phyloP scores from a whole-genome alignment of 2,113 vertebrate genomes.

The Prionailurus bengalensis region DNA sequence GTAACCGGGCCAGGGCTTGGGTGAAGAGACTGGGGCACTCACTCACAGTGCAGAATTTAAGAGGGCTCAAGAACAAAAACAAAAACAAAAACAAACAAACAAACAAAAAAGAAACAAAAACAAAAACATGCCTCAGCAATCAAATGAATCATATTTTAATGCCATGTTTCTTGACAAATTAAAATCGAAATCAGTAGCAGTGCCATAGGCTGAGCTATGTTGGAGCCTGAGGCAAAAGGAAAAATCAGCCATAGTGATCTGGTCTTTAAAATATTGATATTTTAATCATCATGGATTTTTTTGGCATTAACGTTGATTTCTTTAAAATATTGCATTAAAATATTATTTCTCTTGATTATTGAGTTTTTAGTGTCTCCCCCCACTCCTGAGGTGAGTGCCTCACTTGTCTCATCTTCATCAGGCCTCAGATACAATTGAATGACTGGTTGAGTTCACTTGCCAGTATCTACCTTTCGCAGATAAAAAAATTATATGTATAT shows the following conservation, averaged over 20 bases:
- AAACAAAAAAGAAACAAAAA: background rate
- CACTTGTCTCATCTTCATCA: background rate
- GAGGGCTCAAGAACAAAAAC: background rate
- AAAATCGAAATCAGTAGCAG: background rate
- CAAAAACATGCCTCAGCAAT: background rate
- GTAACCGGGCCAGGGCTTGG: background rate
- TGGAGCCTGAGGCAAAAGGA: background rate
- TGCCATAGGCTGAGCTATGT: background rate
- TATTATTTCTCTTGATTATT: background rate
- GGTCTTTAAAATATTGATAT: slow-evolving; percentile 7
- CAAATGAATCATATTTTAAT: slow-evolving; percentile 21
- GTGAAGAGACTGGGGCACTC: background rate
- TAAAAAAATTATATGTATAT: background rate
- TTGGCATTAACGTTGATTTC: background rate
- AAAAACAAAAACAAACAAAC: too few species aligned
- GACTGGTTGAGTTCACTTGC: background rate
- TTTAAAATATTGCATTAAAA: slow-evolving; percentile 22
- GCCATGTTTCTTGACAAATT: background rate
- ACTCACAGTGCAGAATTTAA: background rate
- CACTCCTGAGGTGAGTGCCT: background rate
- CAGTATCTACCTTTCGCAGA: background rate
- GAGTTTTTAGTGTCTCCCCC: background rate
- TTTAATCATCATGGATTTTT: background rate
- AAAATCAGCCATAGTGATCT: background rate
- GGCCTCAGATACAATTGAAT: background rate